phyloP scores from a whole-genome alignment of 2,797 vertebrate genomes.

The Zalophus californianus region DNA sequence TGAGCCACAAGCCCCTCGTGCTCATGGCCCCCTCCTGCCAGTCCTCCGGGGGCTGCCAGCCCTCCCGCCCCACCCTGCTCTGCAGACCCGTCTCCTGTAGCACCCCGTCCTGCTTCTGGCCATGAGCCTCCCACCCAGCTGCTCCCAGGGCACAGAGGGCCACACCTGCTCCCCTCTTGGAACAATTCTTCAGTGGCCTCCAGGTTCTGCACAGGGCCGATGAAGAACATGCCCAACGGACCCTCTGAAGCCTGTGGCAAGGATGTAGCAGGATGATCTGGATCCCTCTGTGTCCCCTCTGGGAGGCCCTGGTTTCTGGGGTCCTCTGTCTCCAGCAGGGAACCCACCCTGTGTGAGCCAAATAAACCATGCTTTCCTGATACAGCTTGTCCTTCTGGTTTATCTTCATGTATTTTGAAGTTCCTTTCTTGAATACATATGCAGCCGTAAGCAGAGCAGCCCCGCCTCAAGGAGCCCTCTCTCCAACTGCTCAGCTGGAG shows the following conservation, averaged over 20 bases:
- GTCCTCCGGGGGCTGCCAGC: not conserved
- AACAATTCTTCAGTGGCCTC: fast-evolving
- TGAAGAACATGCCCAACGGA: fast-evolving
- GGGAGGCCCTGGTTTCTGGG: not conserved
- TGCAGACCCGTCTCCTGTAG: not conserved
- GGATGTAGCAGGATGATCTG: too few relatives aligned
- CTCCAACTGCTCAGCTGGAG: not conserved
- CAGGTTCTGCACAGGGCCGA: not conserved
- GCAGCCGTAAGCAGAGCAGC: not conserved
- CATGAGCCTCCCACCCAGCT: fast-evolving
- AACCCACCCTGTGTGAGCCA: not conserved
- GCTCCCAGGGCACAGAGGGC: fast-evolving
- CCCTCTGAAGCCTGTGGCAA: fast-evolving
- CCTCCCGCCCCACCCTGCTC: not conserved
- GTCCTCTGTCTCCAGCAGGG: not conserved
- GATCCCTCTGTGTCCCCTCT: fast-evolving
- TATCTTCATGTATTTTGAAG: not conserved
- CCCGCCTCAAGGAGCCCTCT: not conserved
- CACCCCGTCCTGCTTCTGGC: not conserved
- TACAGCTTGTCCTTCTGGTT: not conserved
- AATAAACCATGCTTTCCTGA: not conserved
- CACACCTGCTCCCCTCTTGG: fast-evolving
- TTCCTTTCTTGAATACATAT: not conserved
- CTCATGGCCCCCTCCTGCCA: not conserved
- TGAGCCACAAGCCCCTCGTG: fast-evolving